These are phyloP conservation scores for Pantherophis guttatus DNA, from an alignment of 2,113 vertebrate genomes.

Conservation along the genomic window DNA sequence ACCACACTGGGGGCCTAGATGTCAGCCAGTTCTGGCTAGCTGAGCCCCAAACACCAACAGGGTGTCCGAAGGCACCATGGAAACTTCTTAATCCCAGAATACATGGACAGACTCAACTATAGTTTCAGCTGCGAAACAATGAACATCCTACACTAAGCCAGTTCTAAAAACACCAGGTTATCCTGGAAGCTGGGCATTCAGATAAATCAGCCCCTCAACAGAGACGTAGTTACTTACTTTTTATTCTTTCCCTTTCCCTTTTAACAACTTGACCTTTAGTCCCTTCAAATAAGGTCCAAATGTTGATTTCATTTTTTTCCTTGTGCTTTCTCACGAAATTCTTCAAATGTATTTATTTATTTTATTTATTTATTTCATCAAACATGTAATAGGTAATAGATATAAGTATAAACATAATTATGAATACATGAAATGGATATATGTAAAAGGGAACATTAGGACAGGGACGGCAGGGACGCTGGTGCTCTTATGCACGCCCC, in stretches of 20 bases:
- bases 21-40: not conserved
- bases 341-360: not conserved
- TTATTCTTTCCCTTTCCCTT: not conserved
- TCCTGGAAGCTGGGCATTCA: no score
- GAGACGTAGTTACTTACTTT: not conserved
- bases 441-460: no score
- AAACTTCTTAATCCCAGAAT: not conserved
- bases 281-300: not conserved
- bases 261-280: not conserved
- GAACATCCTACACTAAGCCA: not conserved
- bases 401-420: no score
- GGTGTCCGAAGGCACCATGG: not conserved
- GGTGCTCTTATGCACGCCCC: no score
- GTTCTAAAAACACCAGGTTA: not conserved
- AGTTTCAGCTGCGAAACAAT: not conserved
- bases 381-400: no score
- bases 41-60: not conserved
- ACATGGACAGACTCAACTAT: not conserved
- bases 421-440: no score
- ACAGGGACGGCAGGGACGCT: no score
- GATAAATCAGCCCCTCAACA: not conserved
- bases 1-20: not conserved
- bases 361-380: no score
- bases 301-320: not conserved
- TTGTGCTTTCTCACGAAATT: not conserved